Evolutionary conservation across 1,140 invertebrate genomes (phyloP), one percentile per base, ranked within the genome.

Genomic region (Drosophila murphyi): DNA sequence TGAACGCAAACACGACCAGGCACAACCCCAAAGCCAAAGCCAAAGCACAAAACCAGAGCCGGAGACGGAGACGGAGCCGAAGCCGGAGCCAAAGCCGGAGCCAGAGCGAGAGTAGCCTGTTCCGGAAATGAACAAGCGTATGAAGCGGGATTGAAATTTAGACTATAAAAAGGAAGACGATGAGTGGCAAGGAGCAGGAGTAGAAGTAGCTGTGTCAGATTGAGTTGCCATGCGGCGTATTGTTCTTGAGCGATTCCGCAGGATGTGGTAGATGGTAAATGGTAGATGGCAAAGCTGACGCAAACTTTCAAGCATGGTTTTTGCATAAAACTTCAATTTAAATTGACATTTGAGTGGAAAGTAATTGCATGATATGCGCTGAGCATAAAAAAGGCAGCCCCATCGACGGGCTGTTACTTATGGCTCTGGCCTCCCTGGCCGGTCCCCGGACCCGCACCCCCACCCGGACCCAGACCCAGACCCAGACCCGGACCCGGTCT

Each of bases 261-360:
- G 31, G 34, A 37, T 43, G 2, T 43, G 43, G 10, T 10, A 5
- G 12, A 31, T 10, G 51, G 54, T n/a, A 48, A 55, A 10, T 41
- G 39, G 55, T 10, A 20, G 20, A 20, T 31, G 32, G 41, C 32
- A 28, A 10, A 32, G 62, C 55, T 65, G 51, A 71, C 67, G 64
- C 71, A 82, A 73, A 87, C 73, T 83, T 82, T 87, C 83, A 76
- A 88, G 83, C 80, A 88, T 89, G 83, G 71, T 89, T 88, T 88
- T 88, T 89, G 83, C 83, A 88, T 88, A 88, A 88, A 88, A 88
- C 83, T 88, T 88, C 85, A 88, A 88, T 88, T 88, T 89, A 88
- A 88, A 88, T 88, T 88, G 83, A 88, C 83, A 88, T 88, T 88
- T 88, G 83, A 88, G 83, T 88, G 83, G 83, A 88, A 88, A 88